A percentile compares a stretch with the other conserved stretches of the same genome.
These are phyloP conservation scores for Puma concolor DNA, from an alignment of 2,113 vertebrate species.

Conservation along the genomic window DNA sequence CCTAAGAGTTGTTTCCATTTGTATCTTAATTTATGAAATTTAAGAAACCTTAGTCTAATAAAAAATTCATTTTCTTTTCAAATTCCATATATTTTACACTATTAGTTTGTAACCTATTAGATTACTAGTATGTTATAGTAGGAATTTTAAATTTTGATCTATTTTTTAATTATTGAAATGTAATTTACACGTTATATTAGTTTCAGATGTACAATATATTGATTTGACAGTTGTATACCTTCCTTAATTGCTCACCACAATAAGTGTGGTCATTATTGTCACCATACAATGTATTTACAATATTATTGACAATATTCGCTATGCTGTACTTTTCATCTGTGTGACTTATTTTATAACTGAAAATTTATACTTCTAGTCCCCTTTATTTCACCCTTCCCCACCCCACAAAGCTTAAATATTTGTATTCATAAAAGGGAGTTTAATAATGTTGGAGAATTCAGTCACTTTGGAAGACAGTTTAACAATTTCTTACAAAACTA, in stretches of 20 bases:
- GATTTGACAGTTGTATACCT: neutral
- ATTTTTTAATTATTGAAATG: neutral
- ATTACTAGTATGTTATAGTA: neutral
- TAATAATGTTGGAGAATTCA: neutral
- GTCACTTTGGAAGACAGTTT: neutral
- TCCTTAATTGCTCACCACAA: neutral
- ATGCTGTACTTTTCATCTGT: neutral
- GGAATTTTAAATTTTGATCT: neutral
- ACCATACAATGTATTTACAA: neutral
- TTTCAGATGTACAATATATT: neutral
- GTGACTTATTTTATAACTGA: neutral
- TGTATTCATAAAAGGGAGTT: neutral
- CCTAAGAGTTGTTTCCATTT: neutral
- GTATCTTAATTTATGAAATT: slow-evolving; percentile 8
- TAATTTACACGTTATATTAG: neutral
- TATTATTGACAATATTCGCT: neutral
- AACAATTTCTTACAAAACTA: neutral
- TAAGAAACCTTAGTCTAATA: neutral
- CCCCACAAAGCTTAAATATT: neutral
- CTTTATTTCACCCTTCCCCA: neutral
- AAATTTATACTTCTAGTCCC: neutral
- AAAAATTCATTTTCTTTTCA: neutral
- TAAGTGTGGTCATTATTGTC: neutral
- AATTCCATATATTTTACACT: neutral
- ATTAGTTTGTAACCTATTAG: neutral